These are phyloP conservation scores for Chaetodon trifasciatus DNA, from an alignment of 2,797 vertebrate species.

Conservation along the genomic window DNA sequence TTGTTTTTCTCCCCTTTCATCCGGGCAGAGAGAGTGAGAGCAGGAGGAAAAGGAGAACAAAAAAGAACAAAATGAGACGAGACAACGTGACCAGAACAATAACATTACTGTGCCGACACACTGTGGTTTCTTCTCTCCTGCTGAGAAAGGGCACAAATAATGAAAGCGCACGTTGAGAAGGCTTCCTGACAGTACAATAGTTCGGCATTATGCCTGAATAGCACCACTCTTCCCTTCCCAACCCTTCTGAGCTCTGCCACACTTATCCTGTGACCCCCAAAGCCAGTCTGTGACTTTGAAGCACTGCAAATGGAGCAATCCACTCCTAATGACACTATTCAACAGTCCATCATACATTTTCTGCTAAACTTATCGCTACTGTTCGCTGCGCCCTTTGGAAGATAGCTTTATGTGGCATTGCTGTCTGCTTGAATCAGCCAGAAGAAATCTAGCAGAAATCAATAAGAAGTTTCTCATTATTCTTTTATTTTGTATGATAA, in stretches of 20 bases:
- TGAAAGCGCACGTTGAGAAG: not conserved
- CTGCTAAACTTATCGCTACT: slow-evolving; percentile 39
- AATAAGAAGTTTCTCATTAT: slow-evolving; percentile 20
- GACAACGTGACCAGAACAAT: slow-evolving; percentile 33
- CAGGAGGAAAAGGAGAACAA: not conserved
- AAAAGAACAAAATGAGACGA: slow-evolving; percentile 8
- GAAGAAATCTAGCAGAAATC: slow-evolving; percentile 11
- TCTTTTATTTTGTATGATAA: not conserved
- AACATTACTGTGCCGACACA: slow-evolving; percentile 18
- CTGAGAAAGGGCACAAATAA: slow-evolving; percentile 40
- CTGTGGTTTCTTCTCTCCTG: slow-evolving; percentile 28
- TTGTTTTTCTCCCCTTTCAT: slow-evolving; percentile 26
- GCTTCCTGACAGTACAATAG: slow-evolving; percentile 22
- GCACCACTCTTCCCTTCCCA: slow-evolving; percentile 41
- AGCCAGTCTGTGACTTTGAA: slow-evolving; percentile 59
- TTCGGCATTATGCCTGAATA: slow-evolving; percentile 46
- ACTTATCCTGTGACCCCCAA: slow-evolving; percentile 60
- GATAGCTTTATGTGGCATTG: too few species aligned
- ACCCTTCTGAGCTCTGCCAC: slow-evolving; percentile 42
- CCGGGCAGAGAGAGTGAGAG: not conserved
- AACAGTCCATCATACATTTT: slow-evolving; percentile 56
- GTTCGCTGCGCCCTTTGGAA: slow-evolving; percentile 23
- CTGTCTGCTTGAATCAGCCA: not conserved
- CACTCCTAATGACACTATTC: slow-evolving; percentile 57
- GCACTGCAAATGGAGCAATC: slow-evolving; percentile 48